A percentile compares a stretch with the other conserved stretches of the same genome.
phyloP scores from a whole-genome alignment of 2,113 vertebrate species.

The Nyctibius bracteatus region DNA sequence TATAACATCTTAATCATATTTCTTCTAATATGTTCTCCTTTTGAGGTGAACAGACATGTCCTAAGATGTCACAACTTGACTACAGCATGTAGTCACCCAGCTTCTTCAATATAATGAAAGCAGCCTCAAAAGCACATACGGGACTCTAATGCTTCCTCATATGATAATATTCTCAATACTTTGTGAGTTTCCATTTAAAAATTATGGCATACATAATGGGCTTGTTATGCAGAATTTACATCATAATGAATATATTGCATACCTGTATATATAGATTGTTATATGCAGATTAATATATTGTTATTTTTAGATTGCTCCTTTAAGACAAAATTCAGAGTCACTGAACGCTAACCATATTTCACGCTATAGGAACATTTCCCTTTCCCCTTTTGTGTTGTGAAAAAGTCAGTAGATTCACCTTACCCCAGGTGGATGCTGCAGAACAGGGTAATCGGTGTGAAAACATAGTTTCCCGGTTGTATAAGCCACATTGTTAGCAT shows the following conservation, averaged over 20 bases:
- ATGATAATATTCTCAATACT: neutral
- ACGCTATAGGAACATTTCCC: neutral
- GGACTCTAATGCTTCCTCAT: neutral
- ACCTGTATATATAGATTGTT: neutral
- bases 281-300: fast-evolving
- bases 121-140: neutral
- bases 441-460: constrained; percentile 92
- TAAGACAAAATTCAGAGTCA: neutral
- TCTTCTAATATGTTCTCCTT: neutral
- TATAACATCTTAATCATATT: neutral
- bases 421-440: constrained; percentile 92
- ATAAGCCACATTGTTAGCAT: constrained; percentile 93
- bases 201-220: neutral
- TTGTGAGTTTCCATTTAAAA: neutral
- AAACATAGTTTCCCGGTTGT: constrained; percentile 85
- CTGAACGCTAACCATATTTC: neutral
- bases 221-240: neutral
- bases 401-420: constrained; percentile 56
- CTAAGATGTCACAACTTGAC: neutral
- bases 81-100: neutral
- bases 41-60: neutral
- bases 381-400: neutral
- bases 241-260: neutral
- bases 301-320: neutral
- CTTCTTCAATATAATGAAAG: neutral